These are phyloP conservation scores for Cryptomyrus ogoouensis DNA, from an alignment of 2,113 vertebrate species.

Conservation along the genomic window DNA sequence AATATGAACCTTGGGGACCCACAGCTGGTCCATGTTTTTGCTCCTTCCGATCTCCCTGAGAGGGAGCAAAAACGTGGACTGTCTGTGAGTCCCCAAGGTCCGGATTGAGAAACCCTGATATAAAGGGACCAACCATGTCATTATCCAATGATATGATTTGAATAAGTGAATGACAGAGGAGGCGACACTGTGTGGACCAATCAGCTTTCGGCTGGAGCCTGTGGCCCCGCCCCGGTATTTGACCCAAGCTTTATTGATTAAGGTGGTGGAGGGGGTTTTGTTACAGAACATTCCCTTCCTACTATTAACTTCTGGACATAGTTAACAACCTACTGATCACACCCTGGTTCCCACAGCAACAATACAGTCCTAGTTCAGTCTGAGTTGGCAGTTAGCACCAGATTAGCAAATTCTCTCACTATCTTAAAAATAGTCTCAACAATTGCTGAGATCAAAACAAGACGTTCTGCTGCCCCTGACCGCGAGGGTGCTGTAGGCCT, in stretches of 20 bases:
- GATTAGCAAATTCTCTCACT: not conserved
- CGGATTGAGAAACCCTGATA: not conserved
- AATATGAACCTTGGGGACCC: not conserved
- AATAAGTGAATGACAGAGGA: not conserved
- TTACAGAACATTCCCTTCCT: not conserved
- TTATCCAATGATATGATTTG: not conserved
- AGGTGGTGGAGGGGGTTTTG: not conserved
- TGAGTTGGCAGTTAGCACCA: not conserved
- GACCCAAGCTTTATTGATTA: not conserved
- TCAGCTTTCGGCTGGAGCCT: not conserved
- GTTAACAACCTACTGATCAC: not conserved
- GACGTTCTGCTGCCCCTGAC: not conserved
- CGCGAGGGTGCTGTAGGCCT: not conserved
- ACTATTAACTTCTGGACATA: not conserved
- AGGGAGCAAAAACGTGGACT: not conserved
- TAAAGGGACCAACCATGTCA: not conserved
- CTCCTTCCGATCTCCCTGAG: not conserved
- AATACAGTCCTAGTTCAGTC: not conserved
- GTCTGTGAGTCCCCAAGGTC: not conserved
- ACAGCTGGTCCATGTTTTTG: not conserved
- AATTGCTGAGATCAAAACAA: not conserved
- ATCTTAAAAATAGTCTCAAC: not conserved
- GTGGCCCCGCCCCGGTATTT: not conserved
- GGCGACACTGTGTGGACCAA: not conserved
- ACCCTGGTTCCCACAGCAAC: not conserved